A percentile compares a stretch with the other conserved stretches of the same genome.
Conservation (phyloP, 2,113 vertebrate genomes). For the Guaruba guarouba region DNA sequence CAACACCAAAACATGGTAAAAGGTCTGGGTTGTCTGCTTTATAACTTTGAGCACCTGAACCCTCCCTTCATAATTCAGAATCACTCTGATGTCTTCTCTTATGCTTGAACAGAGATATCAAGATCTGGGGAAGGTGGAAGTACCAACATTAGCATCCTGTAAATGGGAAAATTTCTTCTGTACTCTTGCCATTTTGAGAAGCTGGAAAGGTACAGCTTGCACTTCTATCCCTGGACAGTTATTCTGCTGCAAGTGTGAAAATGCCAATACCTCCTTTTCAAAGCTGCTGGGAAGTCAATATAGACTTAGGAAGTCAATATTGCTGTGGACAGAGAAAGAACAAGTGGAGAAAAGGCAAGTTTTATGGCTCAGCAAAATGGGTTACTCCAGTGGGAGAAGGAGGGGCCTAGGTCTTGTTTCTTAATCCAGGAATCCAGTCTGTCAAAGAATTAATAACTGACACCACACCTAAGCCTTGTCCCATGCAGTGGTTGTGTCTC, state of each 20-base stretch:
- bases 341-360: not conserved
- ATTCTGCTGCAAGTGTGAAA: not conserved
- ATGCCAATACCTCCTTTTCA: not conserved
- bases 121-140: not conserved
- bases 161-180: not conserved
- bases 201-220: not conserved
- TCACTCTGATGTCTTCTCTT: not conserved
- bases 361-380: not conserved
- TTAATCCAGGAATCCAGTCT: not conserved
- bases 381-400: fast-evolving
- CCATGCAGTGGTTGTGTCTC: not conserved
- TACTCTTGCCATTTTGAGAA: not conserved
- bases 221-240: not conserved
- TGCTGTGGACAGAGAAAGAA: not conserved
- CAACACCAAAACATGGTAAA: not conserved
- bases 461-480: not conserved
- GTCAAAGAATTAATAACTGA: not conserved
- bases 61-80: not conserved
- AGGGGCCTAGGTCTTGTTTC: not conserved
- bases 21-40: not conserved
- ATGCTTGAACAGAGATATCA: not conserved
- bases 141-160: not conserved
- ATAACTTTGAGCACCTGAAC: not conserved
- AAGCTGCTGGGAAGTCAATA: not conserved
- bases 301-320: not conserved